Conservation (phyloP, 1,140 invertebrate genomes). For the Oryctes rhinoceros region DNA sequence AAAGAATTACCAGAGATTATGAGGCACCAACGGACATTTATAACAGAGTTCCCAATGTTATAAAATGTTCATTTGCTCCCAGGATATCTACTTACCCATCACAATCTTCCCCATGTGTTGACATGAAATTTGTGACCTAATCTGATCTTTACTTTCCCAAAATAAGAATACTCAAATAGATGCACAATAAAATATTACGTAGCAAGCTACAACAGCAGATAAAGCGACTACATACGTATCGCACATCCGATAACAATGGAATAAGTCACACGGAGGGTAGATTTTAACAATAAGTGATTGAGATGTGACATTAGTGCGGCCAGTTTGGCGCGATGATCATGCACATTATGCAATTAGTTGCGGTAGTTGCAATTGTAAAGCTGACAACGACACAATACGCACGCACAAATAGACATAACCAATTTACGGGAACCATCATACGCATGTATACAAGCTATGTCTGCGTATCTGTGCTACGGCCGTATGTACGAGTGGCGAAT, state of each 20-base stretch:
- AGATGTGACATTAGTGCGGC: constrained; percentile 22
- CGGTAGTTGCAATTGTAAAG: constrained; percentile 39
- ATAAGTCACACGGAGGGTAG: constrained; percentile 5
- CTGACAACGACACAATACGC: constrained; percentile 36
- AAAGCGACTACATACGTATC: not conserved
- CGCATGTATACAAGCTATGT: not conserved
- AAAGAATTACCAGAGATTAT: no score
- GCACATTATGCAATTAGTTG: constrained; percentile 40
- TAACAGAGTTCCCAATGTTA: no score
- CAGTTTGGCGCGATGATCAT: constrained; percentile 24
- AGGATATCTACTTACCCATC: no score
- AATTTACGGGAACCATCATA: not conserved
- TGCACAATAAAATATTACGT: no score
- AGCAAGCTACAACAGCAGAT: no score
- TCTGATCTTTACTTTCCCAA: no score
- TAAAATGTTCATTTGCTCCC: no score
- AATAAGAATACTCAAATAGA: no score
- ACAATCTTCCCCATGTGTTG: no score
- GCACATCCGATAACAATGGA: not conserved
- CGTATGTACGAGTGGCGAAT: not conserved
- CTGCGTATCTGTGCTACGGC: no score
- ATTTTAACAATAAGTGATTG: constrained; percentile 33
- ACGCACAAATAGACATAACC: constrained; percentile 23
- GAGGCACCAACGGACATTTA: no score
- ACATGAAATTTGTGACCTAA: no score